Evolutionary conservation across 1,140 invertebrate genomes (phyloP), one percentile per base, ranked within the genome.

Genomic region (Mylabris phalerata): DNA sequence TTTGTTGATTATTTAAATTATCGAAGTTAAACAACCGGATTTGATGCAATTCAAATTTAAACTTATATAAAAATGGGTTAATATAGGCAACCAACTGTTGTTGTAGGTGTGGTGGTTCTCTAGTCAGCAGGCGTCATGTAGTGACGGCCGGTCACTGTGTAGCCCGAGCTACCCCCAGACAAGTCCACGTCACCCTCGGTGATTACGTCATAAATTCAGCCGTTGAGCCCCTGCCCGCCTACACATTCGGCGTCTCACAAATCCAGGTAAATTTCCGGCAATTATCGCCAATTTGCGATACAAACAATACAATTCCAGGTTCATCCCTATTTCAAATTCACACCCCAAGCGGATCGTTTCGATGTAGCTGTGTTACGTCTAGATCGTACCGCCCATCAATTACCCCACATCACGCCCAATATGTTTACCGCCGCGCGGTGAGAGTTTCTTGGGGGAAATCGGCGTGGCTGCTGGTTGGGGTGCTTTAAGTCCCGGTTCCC

Each of bases 131-230:
- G 47, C 84, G 89, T 57, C 93, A 97, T 77, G 92, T 98, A 1
- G 91, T 98, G 26, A 97, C 93, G 27, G 95, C 95, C 9, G 95
- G 95, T 3, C 95, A 98, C 75, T 98, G 95, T 75, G 95, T 98
- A 41, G 92, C 92, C 26, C 86, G 92, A 63, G 90, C 92, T 11
- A 86, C 89, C 50, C 89, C 92, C 2, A 80, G 88, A 56, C 91
- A 93, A 78, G 90, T 96, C 1, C 88, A 92, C 61, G 92, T 95
- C 19, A 95, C 92, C 0, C 79, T 96, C 5, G 93, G 93, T 3
- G 93, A 96, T 75, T 95, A 95, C 73, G 89, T 95, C 39, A 91
- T 96, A 60, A 95, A 95, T 76, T 93, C 92, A 0, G 90, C 92
- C 0, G 85, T 88, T 1, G 93, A 96, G 75, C 88, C 90, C 0